Evolutionary conservation across 2,888 invertebrate genomes (phyloP).

Genomic region (Oligia strigilis): DNA sequence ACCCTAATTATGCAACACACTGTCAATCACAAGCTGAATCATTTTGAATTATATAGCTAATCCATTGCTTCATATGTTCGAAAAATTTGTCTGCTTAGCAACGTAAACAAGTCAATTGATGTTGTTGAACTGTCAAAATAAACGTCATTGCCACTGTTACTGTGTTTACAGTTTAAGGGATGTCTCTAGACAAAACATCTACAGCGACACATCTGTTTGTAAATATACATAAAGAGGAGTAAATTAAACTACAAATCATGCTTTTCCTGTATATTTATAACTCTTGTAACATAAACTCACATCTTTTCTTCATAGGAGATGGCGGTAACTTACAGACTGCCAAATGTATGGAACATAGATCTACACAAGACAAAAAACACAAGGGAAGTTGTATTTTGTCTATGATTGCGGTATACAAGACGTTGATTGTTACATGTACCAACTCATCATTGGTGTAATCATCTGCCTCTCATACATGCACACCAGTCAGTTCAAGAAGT

Average conservation of each 20-base stretch:
- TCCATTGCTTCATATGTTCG: no score
- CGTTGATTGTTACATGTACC: not conserved
- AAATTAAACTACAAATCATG: not conserved
- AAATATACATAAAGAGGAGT: not conserved
- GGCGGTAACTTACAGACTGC: not conserved
- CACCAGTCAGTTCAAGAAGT: not conserved
- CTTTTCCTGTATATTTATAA: not conserved
- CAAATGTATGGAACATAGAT: slow-evolving; percentile 1
- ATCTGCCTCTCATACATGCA: not conserved
- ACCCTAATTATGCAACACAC: no score
- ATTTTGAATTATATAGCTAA: no score
- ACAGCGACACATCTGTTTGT: not conserved
- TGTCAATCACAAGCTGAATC: no score
- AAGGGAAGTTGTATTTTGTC: not conserved
- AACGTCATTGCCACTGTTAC: no score
- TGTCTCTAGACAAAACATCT: not conserved
- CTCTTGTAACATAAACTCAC: not conserved
- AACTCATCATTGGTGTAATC: not conserved
- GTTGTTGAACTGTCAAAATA: no score
- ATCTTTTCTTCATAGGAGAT: not conserved
- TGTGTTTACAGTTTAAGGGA: not conserved
- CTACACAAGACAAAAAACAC: slow-evolving; percentile 9
- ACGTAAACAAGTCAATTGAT: no score
- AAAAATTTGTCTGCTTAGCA: no score
- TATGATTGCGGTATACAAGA: not conserved